Evolutionary conservation across 2,888 invertebrate genomes (phyloP), one percentile per base, ranked within the genome.

Genomic region (Drosophila recens): DNA sequence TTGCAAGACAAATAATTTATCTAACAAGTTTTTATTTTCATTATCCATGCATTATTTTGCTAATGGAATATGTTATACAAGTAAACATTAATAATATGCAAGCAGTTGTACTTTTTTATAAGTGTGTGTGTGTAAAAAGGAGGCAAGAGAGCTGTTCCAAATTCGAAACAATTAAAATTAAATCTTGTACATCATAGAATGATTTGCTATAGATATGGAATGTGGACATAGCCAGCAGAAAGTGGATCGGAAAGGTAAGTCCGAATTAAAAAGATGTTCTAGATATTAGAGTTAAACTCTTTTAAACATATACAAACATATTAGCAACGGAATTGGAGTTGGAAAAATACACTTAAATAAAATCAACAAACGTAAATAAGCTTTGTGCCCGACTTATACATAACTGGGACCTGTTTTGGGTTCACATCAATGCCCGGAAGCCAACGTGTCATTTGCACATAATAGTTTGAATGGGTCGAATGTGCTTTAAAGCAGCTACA

Each of bases 401-500:
- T 57, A 67, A 51, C 40, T 73, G 51, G 54, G 20, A 66, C 45
- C 42, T 59, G 49, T 49, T 69, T 17, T 65, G 49, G 52, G 52
- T 45, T 45, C 40, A 57, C 51, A 42, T 15, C 30, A 40, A 40
- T 34, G 53, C 34, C 40, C 66, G 54, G 53, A 74, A 70, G 67
- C 70, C 40, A 66, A 42, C 45, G 17, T 49, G 65, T 54, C 54
- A 42, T 62, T 63, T 64, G 56, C 66, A 70, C 70, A 71, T 64
- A 36, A 57, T 65, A 70, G 30, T 70, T 63, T 13, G 30, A 23
- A 48, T 38, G 58, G 46, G 27, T 46, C 38, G 54, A 65, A 51
- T 68, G 67, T 68, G 85, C 79, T 74, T 63, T 74, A 56, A 79
- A 69, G 87, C 79, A 75, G 82, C 88, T 86, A 85, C 82, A 66